A percentile compares a stretch with the other conserved stretches of the same genome.
Evolutionary conservation across 1,140 invertebrate genomes (phyloP).

Genomic region (Ctenoplectra terminalis): DNA sequence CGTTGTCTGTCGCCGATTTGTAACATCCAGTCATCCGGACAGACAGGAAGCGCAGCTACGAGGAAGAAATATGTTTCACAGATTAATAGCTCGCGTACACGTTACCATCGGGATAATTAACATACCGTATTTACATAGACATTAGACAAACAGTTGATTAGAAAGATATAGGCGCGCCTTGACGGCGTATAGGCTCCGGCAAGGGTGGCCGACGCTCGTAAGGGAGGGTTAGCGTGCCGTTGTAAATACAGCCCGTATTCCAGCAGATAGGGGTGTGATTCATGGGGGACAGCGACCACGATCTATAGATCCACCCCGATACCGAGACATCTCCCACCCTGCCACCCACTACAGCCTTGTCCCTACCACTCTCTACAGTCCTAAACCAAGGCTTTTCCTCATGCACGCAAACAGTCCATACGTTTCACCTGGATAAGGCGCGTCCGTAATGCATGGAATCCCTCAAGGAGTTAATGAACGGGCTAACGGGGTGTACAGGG

Average conservation of each 20-base stretch:
- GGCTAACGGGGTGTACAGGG: background rate
- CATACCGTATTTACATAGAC: constrained; percentile 76
- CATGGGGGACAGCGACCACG: constrained; percentile 73
- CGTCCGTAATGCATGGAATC: constrained; percentile 76
- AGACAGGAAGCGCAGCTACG: constrained; percentile 54
- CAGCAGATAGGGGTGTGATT: constrained; percentile 76
- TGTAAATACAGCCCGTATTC: constrained; percentile 74
- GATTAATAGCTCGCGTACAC: constrained; percentile 71
- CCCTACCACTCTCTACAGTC: constrained; percentile 24
- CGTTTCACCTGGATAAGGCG: constrained; percentile 75
- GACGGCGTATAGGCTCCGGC: constrained; percentile 22
- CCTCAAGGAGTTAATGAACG: constrained; percentile 69
- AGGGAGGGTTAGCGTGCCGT: constrained; percentile 72
- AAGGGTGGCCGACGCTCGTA: constrained; percentile 20
- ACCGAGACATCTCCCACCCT: constrained; percentile 69
- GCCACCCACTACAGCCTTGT: constrained; percentile 8
- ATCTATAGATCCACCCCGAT: constrained; percentile 76
- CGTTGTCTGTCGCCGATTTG: too few species aligned
- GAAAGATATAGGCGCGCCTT: constrained; percentile 71
- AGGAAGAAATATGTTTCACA: constrained; percentile 65
- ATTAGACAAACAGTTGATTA: constrained; percentile 76
- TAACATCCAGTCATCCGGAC: constrained; percentile 12
- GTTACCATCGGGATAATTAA: constrained; percentile 74
- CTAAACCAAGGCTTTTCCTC: constrained; percentile 51
- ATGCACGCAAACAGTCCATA: constrained; percentile 78